Conservation (phyloP, 2,797 vertebrate genomes). For the Dromococcyx pavoninus region DNA sequence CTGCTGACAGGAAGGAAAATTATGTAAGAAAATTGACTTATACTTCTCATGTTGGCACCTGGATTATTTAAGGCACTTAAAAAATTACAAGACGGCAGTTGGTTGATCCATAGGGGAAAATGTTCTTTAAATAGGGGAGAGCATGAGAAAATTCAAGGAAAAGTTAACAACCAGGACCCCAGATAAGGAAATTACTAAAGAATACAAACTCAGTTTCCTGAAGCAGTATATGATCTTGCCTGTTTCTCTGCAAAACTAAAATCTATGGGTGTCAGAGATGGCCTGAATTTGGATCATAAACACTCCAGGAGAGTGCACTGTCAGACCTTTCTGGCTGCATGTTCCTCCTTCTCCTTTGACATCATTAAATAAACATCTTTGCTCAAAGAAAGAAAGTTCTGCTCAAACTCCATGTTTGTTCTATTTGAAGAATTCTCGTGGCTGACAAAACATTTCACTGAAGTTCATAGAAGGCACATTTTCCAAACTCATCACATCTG, state of each 20-base stretch:
- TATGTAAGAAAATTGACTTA: slow-evolving; percentile 8
- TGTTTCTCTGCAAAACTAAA: background rate
- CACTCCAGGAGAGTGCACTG: background rate
- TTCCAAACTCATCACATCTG: background rate
- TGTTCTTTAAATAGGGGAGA: slow-evolving; percentile 2
- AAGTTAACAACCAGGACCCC: slow-evolving; percentile 1
- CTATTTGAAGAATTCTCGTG: background rate
- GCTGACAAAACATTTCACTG: background rate
- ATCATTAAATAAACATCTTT: background rate
- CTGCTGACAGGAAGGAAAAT: slow-evolving; percentile 14
- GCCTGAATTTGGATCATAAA: background rate
- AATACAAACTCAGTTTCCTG: background rate
- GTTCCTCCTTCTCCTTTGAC: background rate
- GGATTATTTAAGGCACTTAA: slow-evolving; percentile 9
- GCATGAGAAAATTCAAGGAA: slow-evolving; percentile 16
- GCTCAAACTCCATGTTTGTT: background rate
- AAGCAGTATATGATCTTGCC: background rate
- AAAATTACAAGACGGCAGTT: background rate
- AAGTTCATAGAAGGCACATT: background rate
- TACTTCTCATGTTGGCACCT: background rate
- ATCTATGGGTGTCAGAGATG: background rate
- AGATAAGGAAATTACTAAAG: background rate
- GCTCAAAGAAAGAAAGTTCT: background rate
- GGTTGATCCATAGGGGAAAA: background rate
- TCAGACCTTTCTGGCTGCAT: background rate